These are phyloP conservation scores for Calephelis perditalis DNA, from an alignment of 2,888 invertebrate species.

Conservation along the genomic window DNA sequence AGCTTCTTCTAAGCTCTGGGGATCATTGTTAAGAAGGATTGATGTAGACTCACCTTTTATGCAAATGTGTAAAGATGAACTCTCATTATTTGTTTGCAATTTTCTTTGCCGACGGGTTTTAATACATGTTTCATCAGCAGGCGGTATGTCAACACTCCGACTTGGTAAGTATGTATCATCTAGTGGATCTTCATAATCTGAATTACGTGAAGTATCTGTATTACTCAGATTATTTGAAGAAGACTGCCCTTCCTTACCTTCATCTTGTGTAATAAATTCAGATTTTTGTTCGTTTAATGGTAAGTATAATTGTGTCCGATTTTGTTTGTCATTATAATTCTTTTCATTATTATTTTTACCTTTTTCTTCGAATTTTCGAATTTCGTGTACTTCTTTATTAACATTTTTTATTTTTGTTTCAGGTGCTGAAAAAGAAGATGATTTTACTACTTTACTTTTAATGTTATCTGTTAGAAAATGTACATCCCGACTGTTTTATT, in stretches of 20 bases:
- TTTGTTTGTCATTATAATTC: no score
- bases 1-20: conserved; percentile 15
- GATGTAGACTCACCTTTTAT: conserved; percentile 14
- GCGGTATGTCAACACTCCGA: background rate
- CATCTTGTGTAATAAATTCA: conserved; percentile 13
- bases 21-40: conserved; percentile 15
- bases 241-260: conserved; percentile 6
- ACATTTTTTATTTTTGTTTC: conserved; percentile 14
- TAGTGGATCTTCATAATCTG: conserved; percentile 5
- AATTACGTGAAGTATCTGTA: background rate
- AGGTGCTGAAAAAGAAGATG: conserved; percentile 15
- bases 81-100: conserved; percentile 11
- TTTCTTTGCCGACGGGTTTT: background rate
- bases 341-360: background rate
- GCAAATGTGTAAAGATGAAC: conserved; percentile 15
- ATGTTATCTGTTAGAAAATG: conserved; percentile 9
- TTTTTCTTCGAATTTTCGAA: background rate
- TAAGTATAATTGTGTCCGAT: background rate
- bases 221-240: conserved; percentile 4
- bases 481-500: conserved; percentile 13
- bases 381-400: conserved; percentile 1
- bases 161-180: conserved; percentile 2
- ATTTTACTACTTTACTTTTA: conserved; percentile 10
- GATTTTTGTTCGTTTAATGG: conserved; percentile 1
- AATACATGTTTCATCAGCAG: background rate